A percentile compares a stretch with the other conserved stretches of the same genome.
These are phyloP conservation scores for Anaspis maculata DNA, from an alignment of 2,888 invertebrate genomes.

Conservation along the genomic window DNA sequence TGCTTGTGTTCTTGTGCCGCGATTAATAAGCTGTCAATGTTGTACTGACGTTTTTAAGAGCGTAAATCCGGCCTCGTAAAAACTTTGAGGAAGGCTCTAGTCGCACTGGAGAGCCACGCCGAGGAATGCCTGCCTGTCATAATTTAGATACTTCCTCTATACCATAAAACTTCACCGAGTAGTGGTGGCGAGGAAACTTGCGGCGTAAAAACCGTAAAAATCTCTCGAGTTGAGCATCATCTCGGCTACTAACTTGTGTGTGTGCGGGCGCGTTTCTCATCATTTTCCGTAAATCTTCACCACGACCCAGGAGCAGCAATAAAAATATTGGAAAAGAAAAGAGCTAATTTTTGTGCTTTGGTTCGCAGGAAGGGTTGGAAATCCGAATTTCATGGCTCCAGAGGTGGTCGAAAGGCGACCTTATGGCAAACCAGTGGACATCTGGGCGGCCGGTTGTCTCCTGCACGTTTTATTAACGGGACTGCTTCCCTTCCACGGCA, in stretches of 20 bases:
- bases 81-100: too few relatives aligned
- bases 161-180: not conserved
- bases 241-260: too few relatives aligned
- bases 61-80: not conserved
- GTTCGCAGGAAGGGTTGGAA: slow-evolving; percentile 91
- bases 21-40: not conserved
- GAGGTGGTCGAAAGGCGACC: slow-evolving; percentile 88
- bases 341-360: too few relatives aligned
- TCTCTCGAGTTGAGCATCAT: too few relatives aligned
- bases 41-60: too few relatives aligned
- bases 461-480: slow-evolving; percentile 91
- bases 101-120: too few relatives aligned
- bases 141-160: slow-evolving; percentile 11
- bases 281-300: too few relatives aligned
- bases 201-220: too few relatives aligned
- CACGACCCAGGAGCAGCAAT: too few relatives aligned
- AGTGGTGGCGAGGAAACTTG: slow-evolving; percentile 1
- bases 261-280: too few relatives aligned
- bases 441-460: slow-evolving; percentile 95
- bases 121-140: slow-evolving; percentile 6
- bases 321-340: too few relatives aligned
- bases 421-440: slow-evolving; percentile 92
- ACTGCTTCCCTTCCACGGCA: slow-evolving; percentile 90
- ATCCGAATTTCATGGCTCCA: slow-evolving; percentile 97
- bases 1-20: too few relatives aligned